Evolutionary conservation across 2,888 invertebrate genomes (phyloP), one percentile per base, ranked within the genome.

Genomic region (Tenthredo distinguenda): DNA sequence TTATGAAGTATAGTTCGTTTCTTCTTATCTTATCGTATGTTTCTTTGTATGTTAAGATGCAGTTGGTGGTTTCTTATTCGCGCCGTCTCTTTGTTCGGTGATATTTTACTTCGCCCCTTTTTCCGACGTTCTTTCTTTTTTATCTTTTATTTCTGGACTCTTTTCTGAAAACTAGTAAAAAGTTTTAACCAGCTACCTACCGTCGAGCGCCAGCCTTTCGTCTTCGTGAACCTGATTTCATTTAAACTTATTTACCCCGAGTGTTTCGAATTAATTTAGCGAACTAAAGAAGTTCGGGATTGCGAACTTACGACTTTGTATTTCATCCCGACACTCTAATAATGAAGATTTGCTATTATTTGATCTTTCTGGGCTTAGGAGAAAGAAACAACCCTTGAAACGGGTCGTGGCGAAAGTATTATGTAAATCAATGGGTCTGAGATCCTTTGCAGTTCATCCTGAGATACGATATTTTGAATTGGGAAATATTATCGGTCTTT

Each of bases 161-260:
- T 26, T n/a, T 2, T n/a, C n/a, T 40, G 21, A 21, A 43, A 72
- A 84, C 72, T 47, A 31, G 47, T 79, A 65, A 31, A 81, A 87
- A 88, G 85, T 55, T 87, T 88, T 86, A 85, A 72, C 85, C 86
- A 83, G 84, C 68, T 68, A 85, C 82, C 87, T 43, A 79, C 76
- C 58, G 84, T 71, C 43, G 40, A 72, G 43, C 37, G 58, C 71
- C 83, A 86, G 84, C 85, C 88, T 87, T 88, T 86, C 86, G 87
- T 86, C 87, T 87, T 85, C 74, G 84, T 86, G 87, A 87, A 89
- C 88, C 88, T 90, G 89, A 91, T 91, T 91, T 90, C 89, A 91
- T 91, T 91, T 89, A 91, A 91, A 91, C 88, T 91, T 91, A 88
- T 88, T 89, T 89, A 87, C 87, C 86, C 79, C 84, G 88, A 90